Evolutionary conservation across 2,888 invertebrate species (phyloP), one percentile per base, ranked within the genome.

Genomic region (Agrochola macilenta): DNA sequence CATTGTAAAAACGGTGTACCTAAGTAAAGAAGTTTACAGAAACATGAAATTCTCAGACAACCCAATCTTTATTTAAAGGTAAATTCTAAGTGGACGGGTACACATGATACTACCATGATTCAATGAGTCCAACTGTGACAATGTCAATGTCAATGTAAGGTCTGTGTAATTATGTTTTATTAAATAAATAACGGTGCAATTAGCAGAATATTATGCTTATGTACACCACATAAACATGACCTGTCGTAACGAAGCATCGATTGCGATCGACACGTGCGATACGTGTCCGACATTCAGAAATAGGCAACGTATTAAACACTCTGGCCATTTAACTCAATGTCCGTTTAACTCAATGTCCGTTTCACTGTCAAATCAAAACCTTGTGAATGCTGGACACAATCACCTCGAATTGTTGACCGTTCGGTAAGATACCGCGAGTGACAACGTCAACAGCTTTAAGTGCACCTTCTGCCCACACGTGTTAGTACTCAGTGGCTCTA

Each of bases 111-210:
- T 26, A n/a, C 23, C 14, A 52, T 20, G 12, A 57, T 49, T 17
- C 26, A 54, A 49, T 43, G 17, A 35, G 17, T 52, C 9, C n/a
- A 14, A 23, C 61, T 57, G 23, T 11, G 14, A 9, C n/a, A 14
- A 23, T 61, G 52, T 39, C 82, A 83, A 85, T 82, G 83, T 82
- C 86, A 83, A 60, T 26, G 20, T 71, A 82, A 78, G 74, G 74
- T 82, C 57, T 69, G 17, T 12, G 12, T 64, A 65, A 61, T 74
- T 69, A 64, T 64, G 69, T 74, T 17, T 78, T 26, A 81, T 69
- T 71, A 30, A 72, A 70, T 57, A 46, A 58, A 46, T 82, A 74
- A 64, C 39, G 46, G 14, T 54, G 63, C 49, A 84, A 81, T 84
- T 63, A 69, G 30, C 43, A 73, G 57, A 71, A 68, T 74, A 65